phyloP scores from a whole-genome alignment of 2,113 vertebrate species.

The Bombycilla garrulus region DNA sequence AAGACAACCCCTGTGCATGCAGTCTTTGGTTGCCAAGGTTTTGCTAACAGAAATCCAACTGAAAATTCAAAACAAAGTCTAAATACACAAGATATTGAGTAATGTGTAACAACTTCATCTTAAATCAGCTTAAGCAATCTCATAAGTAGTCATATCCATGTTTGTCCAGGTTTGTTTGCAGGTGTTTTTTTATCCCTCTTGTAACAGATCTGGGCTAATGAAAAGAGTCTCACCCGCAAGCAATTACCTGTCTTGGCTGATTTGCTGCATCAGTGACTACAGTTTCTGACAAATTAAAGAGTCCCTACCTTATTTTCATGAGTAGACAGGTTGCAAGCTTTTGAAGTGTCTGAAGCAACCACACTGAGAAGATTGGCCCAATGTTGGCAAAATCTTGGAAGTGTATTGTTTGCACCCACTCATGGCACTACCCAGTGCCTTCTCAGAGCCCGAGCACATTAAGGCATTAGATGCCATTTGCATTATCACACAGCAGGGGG shows the following conservation, averaged over 20 bases:
- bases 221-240: neutral
- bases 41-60: neutral
- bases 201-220: neutral
- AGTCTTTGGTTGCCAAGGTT: neutral
- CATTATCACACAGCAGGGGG: slow-evolving; percentile 83
- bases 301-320: neutral
- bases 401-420: neutral
- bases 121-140: neutral
- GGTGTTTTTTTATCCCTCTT: neutral
- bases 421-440: neutral
- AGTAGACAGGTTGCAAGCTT: neutral
- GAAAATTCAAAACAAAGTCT: neutral
- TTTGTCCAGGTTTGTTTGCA: neutral
- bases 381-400: neutral
- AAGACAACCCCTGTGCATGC: neutral
- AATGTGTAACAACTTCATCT: neutral
- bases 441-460: slow-evolving; percentile 10
- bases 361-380: neutral
- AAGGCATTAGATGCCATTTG: slow-evolving; percentile 75
- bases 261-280: slow-evolving; percentile 5
- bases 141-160: neutral
- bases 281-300: slow-evolving; percentile 9
- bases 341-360: neutral
- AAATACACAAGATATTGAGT: neutral
- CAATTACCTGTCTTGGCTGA: slow-evolving; percentile 9